Evolutionary conservation across 2,113 vertebrate species (phyloP).

Genomic region (Cheirogaleus medius): DNA sequence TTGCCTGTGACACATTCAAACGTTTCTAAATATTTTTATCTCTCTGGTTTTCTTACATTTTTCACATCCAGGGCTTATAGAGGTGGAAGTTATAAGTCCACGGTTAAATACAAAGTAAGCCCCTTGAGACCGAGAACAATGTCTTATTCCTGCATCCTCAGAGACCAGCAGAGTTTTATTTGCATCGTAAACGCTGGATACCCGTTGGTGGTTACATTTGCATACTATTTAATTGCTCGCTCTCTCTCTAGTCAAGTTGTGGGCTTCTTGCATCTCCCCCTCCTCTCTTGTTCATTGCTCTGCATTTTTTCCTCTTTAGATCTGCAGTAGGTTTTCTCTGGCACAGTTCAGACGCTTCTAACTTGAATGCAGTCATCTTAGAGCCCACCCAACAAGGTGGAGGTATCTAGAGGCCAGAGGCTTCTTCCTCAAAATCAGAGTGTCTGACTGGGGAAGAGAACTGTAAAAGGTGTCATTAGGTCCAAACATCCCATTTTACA

Average conservation of each 20-base stretch:
- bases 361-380: neutral
- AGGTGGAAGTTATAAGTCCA: neutral
- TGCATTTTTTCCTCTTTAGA: neutral
- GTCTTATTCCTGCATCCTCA: neutral
- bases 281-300: rapidly evolving
- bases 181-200: neutral
- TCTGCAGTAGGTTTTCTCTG: neutral
- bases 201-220: neutral
- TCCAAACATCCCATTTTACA: neutral
- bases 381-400: neutral
- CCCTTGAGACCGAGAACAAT: neutral
- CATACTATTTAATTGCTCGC: neutral
- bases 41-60: neutral
- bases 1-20: neutral
- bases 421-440: neutral
- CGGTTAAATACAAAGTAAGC: neutral
- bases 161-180: neutral
- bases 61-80: neutral
- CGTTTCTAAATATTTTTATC: neutral
- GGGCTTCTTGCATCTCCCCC: neutral
- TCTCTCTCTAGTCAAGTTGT: neutral
- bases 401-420: neutral
- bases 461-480: neutral
- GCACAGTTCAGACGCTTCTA: neutral
- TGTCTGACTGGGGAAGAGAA: neutral